Percentiles rank a stretch among this genome's conserved stretches.
Evolutionary conservation across 2,888 invertebrate species (phyloP).

Genomic region (Drosophila meridionalis): DNA sequence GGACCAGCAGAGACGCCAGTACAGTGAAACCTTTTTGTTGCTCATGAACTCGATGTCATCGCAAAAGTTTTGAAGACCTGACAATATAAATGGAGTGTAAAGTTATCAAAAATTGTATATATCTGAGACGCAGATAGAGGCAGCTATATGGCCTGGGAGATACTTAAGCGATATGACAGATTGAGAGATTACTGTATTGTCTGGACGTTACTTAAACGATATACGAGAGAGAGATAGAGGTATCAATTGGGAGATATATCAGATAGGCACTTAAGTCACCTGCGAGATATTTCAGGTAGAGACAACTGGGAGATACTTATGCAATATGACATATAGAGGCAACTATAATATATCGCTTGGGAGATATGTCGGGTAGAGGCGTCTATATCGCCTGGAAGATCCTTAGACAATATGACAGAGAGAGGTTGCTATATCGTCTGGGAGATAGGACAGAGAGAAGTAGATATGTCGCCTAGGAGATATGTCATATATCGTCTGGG

Average conservation of each 20-base stretch:
- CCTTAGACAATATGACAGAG: not conserved
- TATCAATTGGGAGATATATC: not conserved
- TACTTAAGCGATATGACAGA: not conserved
- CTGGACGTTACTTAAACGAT: not conserved
- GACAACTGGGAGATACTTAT: not conserved
- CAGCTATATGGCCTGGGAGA: not conserved
- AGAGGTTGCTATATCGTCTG: not conserved
- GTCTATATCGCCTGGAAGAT: not conserved
- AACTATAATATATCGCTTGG: not conserved
- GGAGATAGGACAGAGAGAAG: not conserved
- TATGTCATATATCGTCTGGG: not conserved
- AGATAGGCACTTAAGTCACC: not conserved
- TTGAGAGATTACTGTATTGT: not conserved
- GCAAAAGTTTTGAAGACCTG: constrained; percentile 88
- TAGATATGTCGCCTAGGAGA: not conserved
- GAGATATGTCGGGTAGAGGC: not conserved
- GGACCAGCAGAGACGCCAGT: constrained; percentile 92
- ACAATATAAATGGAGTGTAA: too few relatives aligned
- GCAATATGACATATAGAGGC: not conserved
- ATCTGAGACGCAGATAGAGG: not conserved
- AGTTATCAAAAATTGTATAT: not conserved
- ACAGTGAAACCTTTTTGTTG: constrained; percentile 87
- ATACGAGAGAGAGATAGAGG: not conserved
- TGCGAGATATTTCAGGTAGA: not conserved
- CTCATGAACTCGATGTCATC: constrained; percentile 92